Conservation (phyloP, 53 echinoderm and acorn worm genomes). For the Holothuria leucospilota region DNA sequence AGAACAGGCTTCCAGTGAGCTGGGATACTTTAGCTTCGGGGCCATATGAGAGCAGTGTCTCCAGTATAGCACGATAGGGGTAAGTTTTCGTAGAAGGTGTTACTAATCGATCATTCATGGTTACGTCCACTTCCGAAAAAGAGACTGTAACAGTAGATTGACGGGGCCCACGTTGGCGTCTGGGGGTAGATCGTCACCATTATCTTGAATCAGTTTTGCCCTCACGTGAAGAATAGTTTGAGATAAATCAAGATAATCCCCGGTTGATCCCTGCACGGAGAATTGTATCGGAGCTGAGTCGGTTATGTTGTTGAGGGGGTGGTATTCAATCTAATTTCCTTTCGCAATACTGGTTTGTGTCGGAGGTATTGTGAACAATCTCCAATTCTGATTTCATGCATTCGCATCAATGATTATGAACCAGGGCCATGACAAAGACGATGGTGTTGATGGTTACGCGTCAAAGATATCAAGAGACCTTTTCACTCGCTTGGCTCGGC, state of each 20-base stretch:
- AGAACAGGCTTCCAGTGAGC: conserved; percentile 68
- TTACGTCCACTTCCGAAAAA: conserved; percentile 82
- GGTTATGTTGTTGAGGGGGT: conserved; percentile 67
- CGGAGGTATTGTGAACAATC: conserved; percentile 71
- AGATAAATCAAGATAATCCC: conserved; percentile 69
- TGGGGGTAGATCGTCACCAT: conserved; percentile 57
- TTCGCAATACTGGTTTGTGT: conserved; percentile 65
- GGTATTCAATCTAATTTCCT: conserved; percentile 70
- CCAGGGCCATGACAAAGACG: not conserved
- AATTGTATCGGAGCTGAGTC: conserved; percentile 58
- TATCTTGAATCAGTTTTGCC: conserved; percentile 59
- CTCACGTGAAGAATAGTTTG: conserved; percentile 69
- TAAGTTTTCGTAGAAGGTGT: conserved; percentile 72
- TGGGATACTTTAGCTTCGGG: conserved; percentile 75
- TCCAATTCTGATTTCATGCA: conserved; percentile 67
- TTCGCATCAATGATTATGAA: conserved; percentile 31
- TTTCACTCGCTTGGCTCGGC: conserved; percentile 59
- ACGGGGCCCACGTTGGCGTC: conserved; percentile 68
- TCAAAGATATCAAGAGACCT: conserved; percentile 65
- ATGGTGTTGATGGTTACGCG: not conserved
- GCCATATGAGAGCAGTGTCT: conserved; percentile 73
- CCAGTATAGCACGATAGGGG: conserved; percentile 66
- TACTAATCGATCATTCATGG: conserved; percentile 69
- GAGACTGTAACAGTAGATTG: conserved; percentile 73
- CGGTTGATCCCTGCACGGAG: conserved; percentile 64